Percentiles rank a stretch among this genome's conserved stretches.
Conservation (phyloP, 2,113 vertebrate genomes). For the Saguinus midas region DNA sequence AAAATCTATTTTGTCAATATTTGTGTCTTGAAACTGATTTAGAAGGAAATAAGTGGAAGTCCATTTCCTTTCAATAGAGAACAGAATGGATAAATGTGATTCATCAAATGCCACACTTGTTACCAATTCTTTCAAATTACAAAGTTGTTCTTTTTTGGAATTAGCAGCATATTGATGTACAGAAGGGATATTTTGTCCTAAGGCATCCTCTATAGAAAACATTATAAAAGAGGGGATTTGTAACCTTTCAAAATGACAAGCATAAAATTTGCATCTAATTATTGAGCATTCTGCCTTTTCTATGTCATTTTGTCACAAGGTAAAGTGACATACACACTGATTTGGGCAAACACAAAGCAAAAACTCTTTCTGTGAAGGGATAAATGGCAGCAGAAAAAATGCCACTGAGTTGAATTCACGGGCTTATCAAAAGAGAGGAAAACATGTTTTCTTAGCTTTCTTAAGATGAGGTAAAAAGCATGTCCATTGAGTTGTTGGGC, state of each 20-base stretch:
- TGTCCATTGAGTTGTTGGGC: background rate
- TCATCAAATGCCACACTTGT: background rate
- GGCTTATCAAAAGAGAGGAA: background rate
- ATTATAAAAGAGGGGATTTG: constrained; percentile 44
- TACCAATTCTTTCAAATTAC: constrained; percentile 56
- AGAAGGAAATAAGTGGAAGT: background rate
- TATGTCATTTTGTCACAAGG: constrained; percentile 51
- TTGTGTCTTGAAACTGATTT: background rate
- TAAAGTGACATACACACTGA: constrained; percentile 39
- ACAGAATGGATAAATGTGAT: background rate
- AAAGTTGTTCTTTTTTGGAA: background rate
- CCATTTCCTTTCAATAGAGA: background rate
- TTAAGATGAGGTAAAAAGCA: background rate
- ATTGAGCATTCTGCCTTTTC: constrained; percentile 53
- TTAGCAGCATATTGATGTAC: background rate
- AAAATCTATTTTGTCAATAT: background rate
- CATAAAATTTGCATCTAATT: constrained; percentile 60
- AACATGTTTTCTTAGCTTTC: background rate
- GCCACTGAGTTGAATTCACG: constrained; percentile 34
- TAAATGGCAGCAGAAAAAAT: constrained; percentile 44
- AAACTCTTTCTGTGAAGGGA: constrained; percentile 16
- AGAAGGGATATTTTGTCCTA: constrained; percentile 23
- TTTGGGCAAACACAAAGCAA: constrained; percentile 53
- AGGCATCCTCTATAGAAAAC: constrained; percentile 49
- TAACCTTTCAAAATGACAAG: constrained; percentile 61